phyloP scores from a whole-genome alignment of 2,113 vertebrate genomes.

The Meriones unguiculatus region DNA sequence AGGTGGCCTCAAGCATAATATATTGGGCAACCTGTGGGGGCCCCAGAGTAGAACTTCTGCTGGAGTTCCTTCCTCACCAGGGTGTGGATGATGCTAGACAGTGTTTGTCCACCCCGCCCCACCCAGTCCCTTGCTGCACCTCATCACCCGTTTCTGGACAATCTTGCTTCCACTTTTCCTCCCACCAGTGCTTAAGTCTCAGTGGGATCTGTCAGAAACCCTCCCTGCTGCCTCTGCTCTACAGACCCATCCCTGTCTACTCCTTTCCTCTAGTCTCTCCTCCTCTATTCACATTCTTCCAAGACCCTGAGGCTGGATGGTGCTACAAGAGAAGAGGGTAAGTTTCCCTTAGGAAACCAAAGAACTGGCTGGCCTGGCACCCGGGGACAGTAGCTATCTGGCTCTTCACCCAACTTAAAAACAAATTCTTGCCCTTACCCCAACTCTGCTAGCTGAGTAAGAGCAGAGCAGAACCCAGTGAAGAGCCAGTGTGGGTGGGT shows the following conservation, averaged over 20 bases:
- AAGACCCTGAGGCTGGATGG: conserved; percentile 80
- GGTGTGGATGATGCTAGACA: background rate
- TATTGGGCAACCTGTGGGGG: conserved; percentile 1
- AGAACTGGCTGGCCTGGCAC: conserved; percentile 79
- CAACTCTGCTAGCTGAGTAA: conserved; percentile 59
- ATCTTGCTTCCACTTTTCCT: conserved; percentile 28
- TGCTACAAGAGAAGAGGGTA: conserved; percentile 62
- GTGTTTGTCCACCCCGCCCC: conserved; percentile 54
- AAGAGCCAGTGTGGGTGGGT: conserved; percentile 79
- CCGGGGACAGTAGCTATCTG: conserved; percentile 82
- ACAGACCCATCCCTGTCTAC: conserved; percentile 32
- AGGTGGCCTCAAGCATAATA: conserved; percentile 9
- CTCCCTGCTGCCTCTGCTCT: conserved; percentile 25
- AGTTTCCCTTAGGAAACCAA: conserved; percentile 59
- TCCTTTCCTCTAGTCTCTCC: conserved; percentile 60
- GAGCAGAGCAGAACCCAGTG: conserved; percentile 68
- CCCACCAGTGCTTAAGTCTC: conserved; percentile 24
- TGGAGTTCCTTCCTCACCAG: background rate
- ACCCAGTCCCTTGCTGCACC: conserved; percentile 62
- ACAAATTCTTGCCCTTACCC: conserved; percentile 53
- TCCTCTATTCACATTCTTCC: conserved; percentile 68
- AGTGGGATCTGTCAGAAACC: conserved; percentile 22
- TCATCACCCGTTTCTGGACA: conserved; percentile 55
- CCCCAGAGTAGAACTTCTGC: conserved; percentile 10
- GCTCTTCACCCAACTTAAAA: conserved; percentile 84